Evolutionary conservation across 2,113 vertebrate species (phyloP).

Genomic region (Psettodes erumei): DNA sequence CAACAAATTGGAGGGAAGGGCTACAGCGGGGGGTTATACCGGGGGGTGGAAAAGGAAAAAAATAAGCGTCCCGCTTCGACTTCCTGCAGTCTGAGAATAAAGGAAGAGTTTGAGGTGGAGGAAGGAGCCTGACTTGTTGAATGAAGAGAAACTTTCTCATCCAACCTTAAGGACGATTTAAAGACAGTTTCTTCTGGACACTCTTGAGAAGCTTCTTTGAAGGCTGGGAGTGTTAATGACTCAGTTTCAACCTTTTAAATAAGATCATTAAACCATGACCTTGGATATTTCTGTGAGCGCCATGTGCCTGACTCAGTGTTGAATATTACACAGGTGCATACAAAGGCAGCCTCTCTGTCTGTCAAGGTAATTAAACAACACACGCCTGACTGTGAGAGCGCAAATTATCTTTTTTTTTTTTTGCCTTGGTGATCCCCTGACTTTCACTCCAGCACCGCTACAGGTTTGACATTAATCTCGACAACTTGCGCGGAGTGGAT

Average conservation of each 20-base stretch:
- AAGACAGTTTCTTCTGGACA: neutral
- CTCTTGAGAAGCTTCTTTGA: neutral
- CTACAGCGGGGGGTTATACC: slow-evolving; percentile 24
- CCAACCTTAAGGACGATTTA: neutral
- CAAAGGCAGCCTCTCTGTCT: neutral
- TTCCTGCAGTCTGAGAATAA: slow-evolving; percentile 35
- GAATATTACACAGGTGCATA: neutral
- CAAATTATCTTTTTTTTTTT: no score
- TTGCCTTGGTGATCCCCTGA: no score
- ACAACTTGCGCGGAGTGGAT: no score
- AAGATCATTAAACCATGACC: no score
- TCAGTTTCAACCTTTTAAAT: neutral
- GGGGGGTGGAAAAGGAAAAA: neutral
- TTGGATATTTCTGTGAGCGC: no score
- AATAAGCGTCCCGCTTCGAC: slow-evolving; percentile 40
- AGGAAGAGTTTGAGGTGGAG: slow-evolving; percentile 1
- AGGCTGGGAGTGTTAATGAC: neutral
- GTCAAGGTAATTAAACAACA: neutral
- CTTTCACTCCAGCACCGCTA: no score
- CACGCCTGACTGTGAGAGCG: no score
- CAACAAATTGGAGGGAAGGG: slow-evolving; percentile 85
- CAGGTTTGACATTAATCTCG: no score
- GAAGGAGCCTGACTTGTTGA: slow-evolving; percentile 35
- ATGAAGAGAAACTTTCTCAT: neutral
- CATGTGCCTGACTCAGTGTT: neutral